Conservation (phyloP, 64 coral and sea anemone species). For the Stichodactyla helianthus region DNA sequence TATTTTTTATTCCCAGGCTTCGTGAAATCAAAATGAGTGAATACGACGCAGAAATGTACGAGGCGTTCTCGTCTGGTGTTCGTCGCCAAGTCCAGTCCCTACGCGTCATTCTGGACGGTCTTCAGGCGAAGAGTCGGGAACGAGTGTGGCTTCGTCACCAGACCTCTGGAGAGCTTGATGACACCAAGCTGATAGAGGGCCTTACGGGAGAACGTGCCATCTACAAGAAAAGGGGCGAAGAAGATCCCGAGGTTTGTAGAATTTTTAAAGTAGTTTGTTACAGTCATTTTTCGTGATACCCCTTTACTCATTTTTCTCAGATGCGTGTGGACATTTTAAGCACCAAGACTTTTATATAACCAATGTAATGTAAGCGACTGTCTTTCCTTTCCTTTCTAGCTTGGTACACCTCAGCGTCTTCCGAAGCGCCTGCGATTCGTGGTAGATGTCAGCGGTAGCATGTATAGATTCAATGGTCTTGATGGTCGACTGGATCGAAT, state of each 20-base stretch:
- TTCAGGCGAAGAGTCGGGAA: constrained; percentile 84
- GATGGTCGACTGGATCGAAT: constrained; percentile 91
- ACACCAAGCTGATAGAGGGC: constrained; percentile 94
- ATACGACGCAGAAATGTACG: constrained; percentile 98
- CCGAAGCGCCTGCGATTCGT: constrained; percentile 96
- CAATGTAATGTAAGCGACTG: background rate
- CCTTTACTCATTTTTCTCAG: no score
- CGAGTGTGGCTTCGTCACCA: constrained; percentile 98
- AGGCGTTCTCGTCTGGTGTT: constrained; percentile 90
- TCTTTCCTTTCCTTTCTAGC: constrained; percentile 34
- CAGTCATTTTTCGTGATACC: no score
- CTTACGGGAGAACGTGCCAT: constrained; percentile 89
- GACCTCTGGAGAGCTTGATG: constrained; percentile 95
- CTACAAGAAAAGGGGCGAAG: constrained; percentile 90
- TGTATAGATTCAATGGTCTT: constrained; percentile 98
- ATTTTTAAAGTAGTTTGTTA: no score
- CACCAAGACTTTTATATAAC: background rate
- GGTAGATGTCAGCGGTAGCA: constrained; percentile 98
- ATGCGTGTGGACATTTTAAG: no score
- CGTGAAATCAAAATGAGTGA: constrained; percentile 97
- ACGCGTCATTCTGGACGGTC: constrained; percentile 90
- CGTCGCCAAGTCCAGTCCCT: constrained; percentile 96
- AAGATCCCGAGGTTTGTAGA: constrained; percentile 60
- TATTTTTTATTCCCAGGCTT: constrained; percentile 48
- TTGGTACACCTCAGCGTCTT: constrained; percentile 75